Evolutionary conservation across 2,113 vertebrate species (phyloP).

Genomic region (Nannospalax galili): DNA sequence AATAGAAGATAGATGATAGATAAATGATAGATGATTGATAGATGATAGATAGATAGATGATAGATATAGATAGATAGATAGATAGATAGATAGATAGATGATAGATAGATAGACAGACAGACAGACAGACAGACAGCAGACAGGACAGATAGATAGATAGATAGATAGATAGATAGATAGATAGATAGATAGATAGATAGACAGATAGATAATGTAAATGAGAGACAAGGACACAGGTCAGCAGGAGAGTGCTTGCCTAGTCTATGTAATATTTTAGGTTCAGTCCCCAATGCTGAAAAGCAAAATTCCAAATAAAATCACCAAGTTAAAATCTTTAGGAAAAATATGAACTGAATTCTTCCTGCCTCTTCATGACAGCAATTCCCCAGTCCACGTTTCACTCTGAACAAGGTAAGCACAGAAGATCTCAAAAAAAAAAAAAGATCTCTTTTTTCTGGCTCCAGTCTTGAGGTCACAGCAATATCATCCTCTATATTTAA

Average conservation of each 20-base stretch:
- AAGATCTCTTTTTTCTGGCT: neutral
- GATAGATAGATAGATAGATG: too few species aligned
- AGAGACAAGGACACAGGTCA: neutral
- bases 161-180: too few species aligned
- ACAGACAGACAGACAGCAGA: too few species aligned
- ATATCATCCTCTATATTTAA: conserved; percentile 11
- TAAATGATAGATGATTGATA: too few species aligned
- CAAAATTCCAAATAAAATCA: neutral
- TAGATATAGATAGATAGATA: too few species aligned
- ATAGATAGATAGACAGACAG: too few species aligned
- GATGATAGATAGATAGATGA: too few species aligned
- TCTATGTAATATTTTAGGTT: neutral
- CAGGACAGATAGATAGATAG: too few species aligned
- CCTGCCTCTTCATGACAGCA: neutral
- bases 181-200: too few species aligned
- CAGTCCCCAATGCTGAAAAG: neutral
- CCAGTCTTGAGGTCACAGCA: neutral
- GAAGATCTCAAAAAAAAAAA: too few species aligned
- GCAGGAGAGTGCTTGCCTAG: neutral
- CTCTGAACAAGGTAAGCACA: neutral
- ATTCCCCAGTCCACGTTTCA: neutral
- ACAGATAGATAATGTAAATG: too few species aligned
- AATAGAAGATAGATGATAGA: too few species aligned
- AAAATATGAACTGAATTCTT: neutral
- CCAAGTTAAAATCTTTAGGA: neutral